Base-by-base conservation (phyloP, 1,140 invertebrate species). In the Drosophila bocqueti region DNA sequence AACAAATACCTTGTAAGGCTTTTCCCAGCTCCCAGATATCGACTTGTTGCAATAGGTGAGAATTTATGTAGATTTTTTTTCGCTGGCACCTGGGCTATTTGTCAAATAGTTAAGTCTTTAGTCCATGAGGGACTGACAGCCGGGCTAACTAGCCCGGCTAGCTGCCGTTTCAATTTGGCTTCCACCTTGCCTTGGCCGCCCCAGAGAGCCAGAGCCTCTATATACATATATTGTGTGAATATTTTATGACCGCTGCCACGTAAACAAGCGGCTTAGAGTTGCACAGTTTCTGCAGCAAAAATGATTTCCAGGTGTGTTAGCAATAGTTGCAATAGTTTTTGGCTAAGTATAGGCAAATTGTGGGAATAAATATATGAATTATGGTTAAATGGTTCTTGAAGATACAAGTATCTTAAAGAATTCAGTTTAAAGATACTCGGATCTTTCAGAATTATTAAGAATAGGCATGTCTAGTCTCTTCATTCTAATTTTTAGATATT, bases 101-200 rank as follows among this genome's bases (percentile, higher is more conserved):
- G 90, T 92, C 85, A 92, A 92, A 76, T 85, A 87, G 90, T 92
- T 86, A 87, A 91, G 86, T 76, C 91, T 90, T 92, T 87, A 84
- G 78, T 76, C 62, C 63, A 74, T 78, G 78, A 75, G 75, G 81
- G 81, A 87, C 92, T 92, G 91, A 92, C 91, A 91, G 81, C 52
- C 79, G 67, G 79, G 69, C 81, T 89, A 89, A 89, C 84, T 90
- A 84, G 85, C 74, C 74, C 69, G 86, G 78, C 76, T 55, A 47
- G 84, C 84, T 77, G 77, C 84, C 43, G 84, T 83, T 76, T 79
- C 55, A 59, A 76, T 75, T 49, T 79, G 78, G 78, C 69, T 73
- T 61, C 76, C 49, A 66, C 79, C 76, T 76, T 71, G 57, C 75
- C 63, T 66, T 66, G 36, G 40, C 54, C 47, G 31, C 31, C 31